phyloP scores from a whole-genome alignment of 2,888 invertebrate species.

The Rhopalosiphum nymphaeae region DNA sequence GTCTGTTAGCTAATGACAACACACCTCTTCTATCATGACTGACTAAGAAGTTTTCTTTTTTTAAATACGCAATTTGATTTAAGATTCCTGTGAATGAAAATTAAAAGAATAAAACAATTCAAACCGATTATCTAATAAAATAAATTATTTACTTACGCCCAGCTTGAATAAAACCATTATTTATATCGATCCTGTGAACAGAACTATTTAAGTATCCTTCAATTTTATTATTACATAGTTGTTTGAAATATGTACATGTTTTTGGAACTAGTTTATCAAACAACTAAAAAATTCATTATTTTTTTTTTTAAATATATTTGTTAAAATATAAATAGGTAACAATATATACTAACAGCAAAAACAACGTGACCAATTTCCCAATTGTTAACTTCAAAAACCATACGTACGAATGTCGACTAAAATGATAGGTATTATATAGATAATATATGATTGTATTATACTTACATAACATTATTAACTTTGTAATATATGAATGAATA shows the following conservation, averaged over 20 bases:
- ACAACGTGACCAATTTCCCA: constrained; percentile 42
- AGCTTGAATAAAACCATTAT: constrained; percentile 54
- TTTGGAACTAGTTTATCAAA: constrained; percentile 38
- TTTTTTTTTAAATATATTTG: not conserved
- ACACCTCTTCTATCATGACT: constrained; percentile 62
- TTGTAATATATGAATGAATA: not conserved
- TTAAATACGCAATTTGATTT: constrained; percentile 1
- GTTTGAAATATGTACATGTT: constrained; percentile 59
- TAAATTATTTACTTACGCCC: constrained; percentile 38
- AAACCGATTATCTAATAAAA: not conserved
- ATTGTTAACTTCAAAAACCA: constrained; percentile 17
- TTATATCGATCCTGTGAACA: constrained; percentile 25
- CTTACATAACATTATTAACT: not conserved
- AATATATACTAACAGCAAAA: constrained; percentile 38
- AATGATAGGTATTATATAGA: not conserved
- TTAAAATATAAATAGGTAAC: not conserved
- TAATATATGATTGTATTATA: not conserved
- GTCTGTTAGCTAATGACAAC: constrained; percentile 44
- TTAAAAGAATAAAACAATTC: not conserved
- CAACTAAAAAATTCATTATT: not conserved
- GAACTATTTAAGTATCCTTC: constrained; percentile 48
- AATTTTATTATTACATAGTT: constrained; percentile 29
- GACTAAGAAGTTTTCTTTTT: constrained; percentile 51
- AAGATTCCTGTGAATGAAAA: not conserved
- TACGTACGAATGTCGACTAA: constrained; percentile 48